Base-by-base conservation (phyloP, 1,140 invertebrate genomes). In the Gryllus bimaculatus region DNA sequence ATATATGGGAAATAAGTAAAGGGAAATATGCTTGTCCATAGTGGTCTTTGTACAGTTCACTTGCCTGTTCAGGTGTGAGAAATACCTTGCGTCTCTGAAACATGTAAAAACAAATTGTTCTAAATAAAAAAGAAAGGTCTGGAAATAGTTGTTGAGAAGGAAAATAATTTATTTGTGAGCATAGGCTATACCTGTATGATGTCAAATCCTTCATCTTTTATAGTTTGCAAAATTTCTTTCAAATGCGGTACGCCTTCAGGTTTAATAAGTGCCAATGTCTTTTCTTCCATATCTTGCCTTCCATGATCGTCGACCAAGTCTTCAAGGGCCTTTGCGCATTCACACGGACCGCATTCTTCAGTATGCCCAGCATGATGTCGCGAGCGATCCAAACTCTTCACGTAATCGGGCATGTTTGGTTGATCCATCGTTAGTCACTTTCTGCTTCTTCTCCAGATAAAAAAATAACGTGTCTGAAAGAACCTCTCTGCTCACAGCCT, bases 41-140 rank as follows among this genome's bases (percentile, higher is more conserved):
- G 84, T 91, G 90, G 74, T 94, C 90, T 0, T 86, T 86, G 85
- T 95, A 95, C 81, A 96, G 92, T 84, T 96, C 93, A 7, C 93
- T 93, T 0, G 91, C 93, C 84, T 95, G 91, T 85, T 95, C 94
- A 0, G 92, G 91, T 8, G 92, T 93, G 80, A 96, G 86, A 54
- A 89, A 89, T 0, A 96, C 84, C 82, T 87, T 87, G 80, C 92
- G 88, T 82, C 89, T 90, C 87, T 93, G 87, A 73, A 84, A 84
- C 18, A 18, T 66, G 54, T 7, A 10, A 66, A 66, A 18, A 66
- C 54, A 18, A 66, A 66, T 66, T 7, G 3, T 66, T 39, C 26
- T 39, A 39, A 39, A 39, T 39, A 39, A 39, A 39, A 39, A 39
- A 39, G 26, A 39, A 1, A 39, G 26, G 26, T 39, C 26, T 39